Base-by-base conservation (phyloP, 2,888 invertebrate genomes). In the Nomada hirtipes region DNA sequence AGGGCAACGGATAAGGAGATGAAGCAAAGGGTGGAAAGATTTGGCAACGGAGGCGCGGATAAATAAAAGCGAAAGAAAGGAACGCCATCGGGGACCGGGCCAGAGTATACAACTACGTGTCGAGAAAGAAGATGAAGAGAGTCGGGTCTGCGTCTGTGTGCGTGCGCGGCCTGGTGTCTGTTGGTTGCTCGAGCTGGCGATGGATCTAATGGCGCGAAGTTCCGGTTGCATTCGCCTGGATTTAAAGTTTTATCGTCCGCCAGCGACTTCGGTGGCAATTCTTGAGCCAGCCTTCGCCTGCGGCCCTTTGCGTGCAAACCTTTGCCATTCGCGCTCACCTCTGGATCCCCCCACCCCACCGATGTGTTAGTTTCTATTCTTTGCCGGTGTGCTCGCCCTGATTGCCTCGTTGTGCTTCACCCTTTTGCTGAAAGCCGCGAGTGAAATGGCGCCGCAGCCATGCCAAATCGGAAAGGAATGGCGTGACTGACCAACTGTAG, bases 181-280 rank as follows among this genome's bases (percentile, higher is more conserved):
- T 88, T 87, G 85, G 85, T 88, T 87, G 85, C 90, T 90, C 86
- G 84, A 87, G 82, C 81, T 82, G 71, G 79, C 76, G 82, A 82
- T 64, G 86, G 87, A 90, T 89, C 90, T 91, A 91, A 92, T 92
- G 91, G 91, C 86, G 89, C 89, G 87, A 89, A 91, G 88, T 91
- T 91, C 85, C 88, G 89, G 80, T 84, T 82, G 89, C 84, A 79
- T 77, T 86, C 77, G 73, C 74, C 61, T 63, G 61, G 20, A 79
- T 68, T 79, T 77, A 65, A 86, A 90, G 90, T 91, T 91, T 91
- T 90, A 91, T 91, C 88, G 87, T 85, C 84, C 67, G 69, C 78
- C 67, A 15, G 67, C 77, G 87, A 67, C 87, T 89, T 85, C 76
- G 82, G 82, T 78, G 86, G 86, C 88, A 89, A 91, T 91, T 91